Conservation (phyloP, 2,888 invertebrate genomes). For the Pomacea canaliculata region DNA sequence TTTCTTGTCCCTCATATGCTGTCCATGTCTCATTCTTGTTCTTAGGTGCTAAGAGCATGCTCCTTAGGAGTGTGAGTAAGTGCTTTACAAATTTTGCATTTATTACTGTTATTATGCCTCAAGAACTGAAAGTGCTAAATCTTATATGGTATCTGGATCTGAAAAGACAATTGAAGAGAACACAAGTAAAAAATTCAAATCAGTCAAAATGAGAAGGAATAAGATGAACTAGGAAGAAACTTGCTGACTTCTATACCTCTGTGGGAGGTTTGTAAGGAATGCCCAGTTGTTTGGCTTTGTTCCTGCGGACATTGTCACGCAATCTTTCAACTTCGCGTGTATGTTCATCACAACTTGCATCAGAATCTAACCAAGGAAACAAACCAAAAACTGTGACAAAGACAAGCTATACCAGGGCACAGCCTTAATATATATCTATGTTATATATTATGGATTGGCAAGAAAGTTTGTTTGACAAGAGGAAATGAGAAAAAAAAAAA, state of each 20-base stretch:
- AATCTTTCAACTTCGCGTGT: conserved; percentile 19
- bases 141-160: too few species aligned
- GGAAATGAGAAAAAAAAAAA: neutral
- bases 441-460: neutral
- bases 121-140: too few species aligned
- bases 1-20: too few species aligned
- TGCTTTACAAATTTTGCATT: too few species aligned
- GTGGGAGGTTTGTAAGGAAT: conserved; percentile 17
- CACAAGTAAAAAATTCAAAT: too few species aligned
- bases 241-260: neutral
- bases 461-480: neutral
- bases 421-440: too few species aligned
- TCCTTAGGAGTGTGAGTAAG: too few species aligned
- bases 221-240: neutral
- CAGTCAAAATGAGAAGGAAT: neutral
- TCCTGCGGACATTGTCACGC: conserved; percentile 17
- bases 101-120: too few species aligned
- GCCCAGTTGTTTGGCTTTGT: conserved; percentile 13
- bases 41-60: too few species aligned
- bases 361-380: conserved; percentile 9
- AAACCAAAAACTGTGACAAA: neutral
- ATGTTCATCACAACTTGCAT: conserved; percentile 24
- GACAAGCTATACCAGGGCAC: too few species aligned
- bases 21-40: too few species aligned
- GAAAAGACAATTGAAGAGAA: too few species aligned